Percentiles rank a stretch among this genome's conserved stretches.
These are phyloP conservation scores for Cephalopholis sonnerati DNA, from an alignment of 2,113 vertebrate species.

Conservation along the genomic window DNA sequence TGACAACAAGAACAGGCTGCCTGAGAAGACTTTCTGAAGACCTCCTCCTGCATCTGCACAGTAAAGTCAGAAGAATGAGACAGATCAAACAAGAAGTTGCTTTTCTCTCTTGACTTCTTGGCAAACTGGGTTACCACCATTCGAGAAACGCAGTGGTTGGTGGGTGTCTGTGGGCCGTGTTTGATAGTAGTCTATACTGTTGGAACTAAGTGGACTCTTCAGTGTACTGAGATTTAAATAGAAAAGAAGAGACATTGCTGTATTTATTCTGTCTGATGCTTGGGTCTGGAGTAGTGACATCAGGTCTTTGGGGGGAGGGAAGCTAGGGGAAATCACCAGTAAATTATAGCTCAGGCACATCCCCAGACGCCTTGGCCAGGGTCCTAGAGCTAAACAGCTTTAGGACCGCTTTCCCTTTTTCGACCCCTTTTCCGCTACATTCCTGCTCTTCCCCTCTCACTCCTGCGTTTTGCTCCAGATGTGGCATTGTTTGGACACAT, in stretches of 20 bases:
- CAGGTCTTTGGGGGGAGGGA: constrained; percentile 40
- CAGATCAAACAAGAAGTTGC: constrained; percentile 37
- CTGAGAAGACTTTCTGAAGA: constrained; percentile 60
- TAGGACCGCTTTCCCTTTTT: constrained; percentile 76
- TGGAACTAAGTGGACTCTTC: background rate
- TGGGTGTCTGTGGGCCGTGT: background rate
- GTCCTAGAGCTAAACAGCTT: constrained; percentile 78
- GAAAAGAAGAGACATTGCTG: constrained; percentile 6
- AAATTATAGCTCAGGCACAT: constrained; percentile 78
- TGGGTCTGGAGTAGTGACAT: constrained; percentile 51
- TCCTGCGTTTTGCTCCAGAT: constrained; percentile 77
- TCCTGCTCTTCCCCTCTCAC: constrained; percentile 71
- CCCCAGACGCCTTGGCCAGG: constrained; percentile 73
- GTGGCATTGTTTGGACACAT: constrained; percentile 84
- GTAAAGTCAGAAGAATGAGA: constrained; percentile 48
- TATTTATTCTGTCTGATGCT: constrained; percentile 9
- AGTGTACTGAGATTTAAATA: constrained; percentile 2
- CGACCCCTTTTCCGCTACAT: constrained; percentile 76
- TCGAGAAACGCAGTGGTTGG: background rate
- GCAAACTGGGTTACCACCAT: background rate
- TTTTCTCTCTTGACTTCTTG: constrained; percentile 12
- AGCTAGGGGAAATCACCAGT: constrained; percentile 73
- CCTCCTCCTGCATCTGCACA: constrained; percentile 48
- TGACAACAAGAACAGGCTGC: constrained; percentile 79
- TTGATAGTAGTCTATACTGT: constrained; percentile 1